Evolutionary conservation across 2,888 invertebrate species (phyloP), one percentile per base, ranked within the genome.

Genomic region (Biston stratarius): DNA sequence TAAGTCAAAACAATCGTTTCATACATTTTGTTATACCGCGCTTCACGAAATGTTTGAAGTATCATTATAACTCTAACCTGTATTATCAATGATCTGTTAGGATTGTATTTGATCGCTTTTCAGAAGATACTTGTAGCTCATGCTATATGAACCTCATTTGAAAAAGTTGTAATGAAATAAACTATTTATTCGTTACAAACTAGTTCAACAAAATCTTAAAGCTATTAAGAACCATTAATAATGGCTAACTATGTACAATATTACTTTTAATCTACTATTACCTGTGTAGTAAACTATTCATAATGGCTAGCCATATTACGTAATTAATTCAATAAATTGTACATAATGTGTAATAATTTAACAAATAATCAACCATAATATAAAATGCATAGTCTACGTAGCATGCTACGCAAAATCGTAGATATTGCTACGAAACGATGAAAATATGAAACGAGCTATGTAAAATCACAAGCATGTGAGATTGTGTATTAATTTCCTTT

Each of bases 351-450:
- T 14, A n/a, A 51, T 36, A 51, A 12, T 51, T n/a, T 51, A 51
- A 34, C 7, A 38, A 38, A 9, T 6, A 36, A 14, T 52, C 8
- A 8, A 14, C 52, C 11, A 42, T 15, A 10, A 10, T 33, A 33
- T 8, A 24, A 12, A 61, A 59, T 60, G 36, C 70, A 74, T 74
- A 75, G 73, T 64, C 58, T 44, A 58, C 56, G 47, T 68, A 63
- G 59, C 49, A 6, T 7, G 53, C 67, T 67, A 67, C 67, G 67
- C 10, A 12, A 38, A 0, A 0, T 14, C 67, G 67, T 67, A 67
- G 67, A 59, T 9, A 36, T n/a, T 40, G 59, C 67, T 67, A 67
- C 67, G 55, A 51, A 2, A 49, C 24, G 10, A 49, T 38, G 12
- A 10, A 9, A 47, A 57, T 0, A n/a, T 47, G 12, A 9, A 55